These are phyloP conservation scores for Trachelipus rathkii DNA, from an alignment of 1,140 invertebrate genomes.

Conservation along the genomic window DNA sequence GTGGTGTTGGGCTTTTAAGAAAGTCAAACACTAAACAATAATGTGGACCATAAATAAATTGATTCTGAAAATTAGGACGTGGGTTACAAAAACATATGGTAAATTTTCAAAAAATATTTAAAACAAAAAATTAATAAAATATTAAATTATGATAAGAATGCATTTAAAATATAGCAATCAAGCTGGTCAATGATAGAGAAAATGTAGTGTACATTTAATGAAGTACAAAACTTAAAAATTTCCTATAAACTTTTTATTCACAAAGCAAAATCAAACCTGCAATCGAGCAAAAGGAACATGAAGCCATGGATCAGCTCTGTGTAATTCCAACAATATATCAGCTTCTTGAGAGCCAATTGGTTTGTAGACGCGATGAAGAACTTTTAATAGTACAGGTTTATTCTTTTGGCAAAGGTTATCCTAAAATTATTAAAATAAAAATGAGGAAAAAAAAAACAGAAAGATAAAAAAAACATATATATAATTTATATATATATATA, in stretches of 20 bases:
- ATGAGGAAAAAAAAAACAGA: neutral
- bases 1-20: conserved; percentile 47
- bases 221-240: neutral
- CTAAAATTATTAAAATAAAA: conserved; percentile 41
- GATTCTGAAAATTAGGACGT: conserved; percentile 47
- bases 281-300: conserved; percentile 48
- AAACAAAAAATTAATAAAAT: neutral
- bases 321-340: conserved; percentile 48
- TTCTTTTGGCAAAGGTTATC: conserved; percentile 48
- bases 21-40: conserved; percentile 51
- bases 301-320: conserved; percentile 47
- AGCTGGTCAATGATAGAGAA: neutral
- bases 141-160: neutral
- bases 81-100: neutral
- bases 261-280: conserved; percentile 39
- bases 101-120: neutral
- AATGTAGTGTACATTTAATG: neutral
- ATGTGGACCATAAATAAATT: conserved; percentile 49
- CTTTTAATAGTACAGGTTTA: conserved; percentile 49
- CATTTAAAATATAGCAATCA: neutral
- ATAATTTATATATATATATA: too few species aligned
- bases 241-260: neutral
- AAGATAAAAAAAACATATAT: too few species aligned
- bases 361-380: conserved; percentile 48
- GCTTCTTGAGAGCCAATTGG: conserved; percentile 50